phyloP scores from a whole-genome alignment of 2,888 invertebrate species.

The Acheta domesticus region DNA sequence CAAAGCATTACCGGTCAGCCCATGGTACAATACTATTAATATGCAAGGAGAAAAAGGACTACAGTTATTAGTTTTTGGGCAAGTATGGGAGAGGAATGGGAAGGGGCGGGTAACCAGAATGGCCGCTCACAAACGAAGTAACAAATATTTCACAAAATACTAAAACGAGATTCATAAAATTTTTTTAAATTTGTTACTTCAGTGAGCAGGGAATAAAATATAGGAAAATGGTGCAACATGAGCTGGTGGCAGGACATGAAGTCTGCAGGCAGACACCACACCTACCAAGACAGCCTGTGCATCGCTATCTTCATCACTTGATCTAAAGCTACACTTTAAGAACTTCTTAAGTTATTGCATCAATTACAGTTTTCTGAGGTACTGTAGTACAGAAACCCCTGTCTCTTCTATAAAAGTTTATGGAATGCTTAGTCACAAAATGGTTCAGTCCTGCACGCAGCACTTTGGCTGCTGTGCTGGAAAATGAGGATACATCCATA shows the following conservation, averaged over 20 bases:
- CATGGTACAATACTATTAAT: constrained; percentile 36
- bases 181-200: constrained; percentile 38
- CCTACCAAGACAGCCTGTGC: constrained; percentile 37
- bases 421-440: constrained; percentile 40
- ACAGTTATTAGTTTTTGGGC: constrained; percentile 35
- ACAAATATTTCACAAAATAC: constrained; percentile 38
- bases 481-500: constrained; percentile 37
- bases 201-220: constrained; percentile 40
- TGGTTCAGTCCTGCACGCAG: constrained; percentile 39
- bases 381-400: constrained; percentile 53
- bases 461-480: constrained; percentile 36
- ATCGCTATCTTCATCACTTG: constrained; percentile 37
- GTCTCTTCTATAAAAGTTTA: constrained; percentile 39
- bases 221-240: constrained; percentile 38
- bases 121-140: constrained; percentile 40
- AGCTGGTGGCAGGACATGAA: constrained; percentile 25
- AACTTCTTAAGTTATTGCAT: constrained; percentile 51
- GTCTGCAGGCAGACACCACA: constrained; percentile 26
- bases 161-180: constrained; percentile 38
- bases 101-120: constrained; percentile 39
- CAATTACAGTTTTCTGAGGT: constrained; percentile 53
- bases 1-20: constrained; percentile 40
- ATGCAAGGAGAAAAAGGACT: constrained; percentile 38
- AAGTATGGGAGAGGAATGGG: constrained; percentile 34
- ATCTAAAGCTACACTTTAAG: constrained; percentile 40